phyloP scores from a whole-genome alignment of 2,888 invertebrate genomes.

The Physocephala rufipes region DNA sequence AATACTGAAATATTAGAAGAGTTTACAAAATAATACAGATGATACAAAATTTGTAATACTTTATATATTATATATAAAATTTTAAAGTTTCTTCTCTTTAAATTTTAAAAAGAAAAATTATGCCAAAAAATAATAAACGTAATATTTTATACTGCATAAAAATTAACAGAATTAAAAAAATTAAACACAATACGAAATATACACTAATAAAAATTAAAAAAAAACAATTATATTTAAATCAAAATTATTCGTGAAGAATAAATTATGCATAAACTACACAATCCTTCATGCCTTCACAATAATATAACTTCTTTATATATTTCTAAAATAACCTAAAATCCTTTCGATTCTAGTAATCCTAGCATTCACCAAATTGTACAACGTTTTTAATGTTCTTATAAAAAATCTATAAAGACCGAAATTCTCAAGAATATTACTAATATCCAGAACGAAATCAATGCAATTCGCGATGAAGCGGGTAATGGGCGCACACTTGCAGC shows the following conservation, averaged over 20 bases:
- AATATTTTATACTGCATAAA: constrained; percentile 22
- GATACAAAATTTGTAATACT: constrained; percentile 9
- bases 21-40: constrained; percentile 8
- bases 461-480: constrained; percentile 63
- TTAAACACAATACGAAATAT: constrained; percentile 14
- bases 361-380: constrained; percentile 58
- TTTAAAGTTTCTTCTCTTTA: neutral
- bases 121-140: constrained; percentile 11
- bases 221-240: neutral
- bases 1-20: neutral
- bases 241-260: neutral
- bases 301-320: neutral
- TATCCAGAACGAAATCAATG: constrained; percentile 61
- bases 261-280: neutral
- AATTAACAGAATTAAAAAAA: constrained; percentile 27
- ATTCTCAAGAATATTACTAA: constrained; percentile 60
- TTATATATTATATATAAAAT: constrained; percentile 9
- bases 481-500: constrained; percentile 65
- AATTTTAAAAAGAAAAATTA: constrained; percentile 1
- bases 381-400: constrained; percentile 55
- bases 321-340: constrained; percentile 40
- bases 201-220: constrained; percentile 9
- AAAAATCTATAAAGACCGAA: constrained; percentile 61
- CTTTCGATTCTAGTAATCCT: constrained; percentile 35
- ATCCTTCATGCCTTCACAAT: neutral